Evolutionary conservation across 2,113 vertebrate genomes (phyloP), one percentile per base, ranked within the genome.

Genomic region (Nothobranchius furzeri): DNA sequence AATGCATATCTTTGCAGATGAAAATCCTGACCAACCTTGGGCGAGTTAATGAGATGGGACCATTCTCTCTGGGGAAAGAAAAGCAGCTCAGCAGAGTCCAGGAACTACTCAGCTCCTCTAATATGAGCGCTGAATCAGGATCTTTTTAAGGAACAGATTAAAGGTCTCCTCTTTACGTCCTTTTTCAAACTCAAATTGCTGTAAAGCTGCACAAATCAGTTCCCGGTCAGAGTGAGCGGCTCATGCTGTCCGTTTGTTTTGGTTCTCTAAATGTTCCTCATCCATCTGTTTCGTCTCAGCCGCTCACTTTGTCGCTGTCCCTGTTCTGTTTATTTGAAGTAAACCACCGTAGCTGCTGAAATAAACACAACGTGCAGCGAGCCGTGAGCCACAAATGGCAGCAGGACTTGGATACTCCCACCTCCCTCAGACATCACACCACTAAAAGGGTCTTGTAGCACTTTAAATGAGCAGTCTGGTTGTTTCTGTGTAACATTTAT

Each of bases 1-100:
- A 85, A 83, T 77, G 85, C 88, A 83, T 83, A 83, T 88, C 81
- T 81, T 81, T 75, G 70, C 63, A 86, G 74, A 86, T 83, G 73
- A 82, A 81, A 85, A 75, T 85, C 72, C 72, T 40, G 48, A 68
- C 86, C 81, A 86, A 81, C 75, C 84, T 84, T 85, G 60, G 77
- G 7, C 49, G 65, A 78, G 79, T 81, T 81, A 87, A 88, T 86
- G 83, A 82, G 79, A 81, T 73, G 61, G 78, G 70, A 81, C 77
- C 60, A 1, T 69, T 65, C 37, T 78, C 70, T 72, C 72, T 57
- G 51, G 73, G 76, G 73, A 75, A 52, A 68, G 47, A 73, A 76
- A 68, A 78, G 72, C 82, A 71, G 71, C 58, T 68, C 64, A 15
- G 51, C 6, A 42, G 64, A 70, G 79, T 84, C 84, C 82, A 67